A percentile compares a stretch with the other conserved stretches of the same genome.
Conservation (phyloP, 2,797 vertebrate species). For the Cottoperca gobio region DNA sequence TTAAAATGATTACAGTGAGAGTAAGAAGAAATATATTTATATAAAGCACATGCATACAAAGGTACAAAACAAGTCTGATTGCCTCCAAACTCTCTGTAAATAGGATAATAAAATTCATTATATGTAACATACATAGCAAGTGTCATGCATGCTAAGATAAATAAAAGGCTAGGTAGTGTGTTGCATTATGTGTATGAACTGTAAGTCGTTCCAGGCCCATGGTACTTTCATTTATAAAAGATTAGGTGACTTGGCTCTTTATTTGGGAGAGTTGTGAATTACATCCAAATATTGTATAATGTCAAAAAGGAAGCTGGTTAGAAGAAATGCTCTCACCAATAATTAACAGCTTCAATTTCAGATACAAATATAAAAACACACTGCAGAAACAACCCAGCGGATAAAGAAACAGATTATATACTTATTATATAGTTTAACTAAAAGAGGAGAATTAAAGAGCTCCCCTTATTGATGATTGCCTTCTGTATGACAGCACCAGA, state of each 20-base stretch:
- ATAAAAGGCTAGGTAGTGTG: slow-evolving; percentile 75
- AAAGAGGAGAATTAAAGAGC: slow-evolving; percentile 31
- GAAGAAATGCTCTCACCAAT: slow-evolving; percentile 53
- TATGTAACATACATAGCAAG: slow-evolving; percentile 70
- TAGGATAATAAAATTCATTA: slow-evolving; percentile 65
- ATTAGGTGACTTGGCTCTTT: slow-evolving; percentile 38
- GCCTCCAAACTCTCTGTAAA: slow-evolving; percentile 72
- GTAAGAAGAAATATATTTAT: slow-evolving; percentile 64
- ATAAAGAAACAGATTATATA: slow-evolving; percentile 59
- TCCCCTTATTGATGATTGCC: slow-evolving; percentile 34
- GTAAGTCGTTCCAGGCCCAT: slow-evolving; percentile 16
- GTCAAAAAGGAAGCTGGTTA: slow-evolving; percentile 52
- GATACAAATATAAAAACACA: slow-evolving; percentile 59
- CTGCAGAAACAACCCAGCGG: slow-evolving; percentile 59
- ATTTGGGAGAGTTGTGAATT: slow-evolving; percentile 38
- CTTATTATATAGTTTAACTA: slow-evolving; percentile 57
- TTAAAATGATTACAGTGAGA: slow-evolving; percentile 77
- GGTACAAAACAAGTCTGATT: slow-evolving; percentile 70
- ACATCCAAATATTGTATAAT: slow-evolving; percentile 37
- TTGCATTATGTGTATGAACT: slow-evolving; percentile 60
- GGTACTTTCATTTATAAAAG: slow-evolving; percentile 48
- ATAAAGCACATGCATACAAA: slow-evolving; percentile 82
- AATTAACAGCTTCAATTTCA: slow-evolving; percentile 62
- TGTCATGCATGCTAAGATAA: slow-evolving; percentile 80
- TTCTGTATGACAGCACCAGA: slow-evolving; percentile 41